Evolutionary conservation across 2,797 vertebrate species (phyloP).

Genomic region (Pampus argenteus): DNA sequence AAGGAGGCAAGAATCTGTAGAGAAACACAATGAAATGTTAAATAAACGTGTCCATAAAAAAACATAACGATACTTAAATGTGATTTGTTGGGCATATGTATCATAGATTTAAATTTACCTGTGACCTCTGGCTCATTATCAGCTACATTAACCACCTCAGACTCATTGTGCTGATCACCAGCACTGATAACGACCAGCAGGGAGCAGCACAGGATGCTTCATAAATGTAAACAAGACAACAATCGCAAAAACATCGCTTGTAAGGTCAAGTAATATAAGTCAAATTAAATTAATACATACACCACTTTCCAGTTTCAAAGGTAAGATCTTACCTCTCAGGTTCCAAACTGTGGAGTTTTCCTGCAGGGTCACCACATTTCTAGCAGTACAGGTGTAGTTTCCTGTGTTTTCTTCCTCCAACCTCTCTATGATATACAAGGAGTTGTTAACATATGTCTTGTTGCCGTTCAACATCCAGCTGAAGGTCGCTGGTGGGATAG

Average conservation of each 20-base stretch:
- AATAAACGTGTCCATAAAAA: background rate
- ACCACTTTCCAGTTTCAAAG: background rate
- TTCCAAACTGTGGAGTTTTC: slow-evolving; percentile 59
- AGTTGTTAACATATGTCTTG: slow-evolving; percentile 43
- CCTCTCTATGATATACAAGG: slow-evolving; percentile 61
- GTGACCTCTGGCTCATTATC: background rate
- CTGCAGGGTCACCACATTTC: slow-evolving; percentile 68
- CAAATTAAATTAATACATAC: too few species aligned
- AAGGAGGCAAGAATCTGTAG: slow-evolving; percentile 15
- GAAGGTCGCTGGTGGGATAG: slow-evolving; percentile 70
- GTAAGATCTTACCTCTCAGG: slow-evolving; percentile 66
- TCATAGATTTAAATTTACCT: slow-evolving; percentile 12
- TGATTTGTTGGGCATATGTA: background rate
- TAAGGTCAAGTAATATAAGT: too few species aligned
- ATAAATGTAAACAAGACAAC: background rate
- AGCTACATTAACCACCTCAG: slow-evolving; percentile 28
- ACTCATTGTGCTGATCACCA: slow-evolving; percentile 41
- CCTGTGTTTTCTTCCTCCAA: slow-evolving; percentile 51
- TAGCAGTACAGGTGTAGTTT: slow-evolving; percentile 78
- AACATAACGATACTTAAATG: background rate
- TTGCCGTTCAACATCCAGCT: slow-evolving; percentile 75
- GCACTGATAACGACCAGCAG: slow-evolving; percentile 56
- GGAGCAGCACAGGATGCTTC: slow-evolving; percentile 66
- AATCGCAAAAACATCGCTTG: background rate
- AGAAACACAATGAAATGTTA: background rate